Evolutionary conservation across 2,888 invertebrate species (phyloP).

Genomic region (Ctena decussata): DNA sequence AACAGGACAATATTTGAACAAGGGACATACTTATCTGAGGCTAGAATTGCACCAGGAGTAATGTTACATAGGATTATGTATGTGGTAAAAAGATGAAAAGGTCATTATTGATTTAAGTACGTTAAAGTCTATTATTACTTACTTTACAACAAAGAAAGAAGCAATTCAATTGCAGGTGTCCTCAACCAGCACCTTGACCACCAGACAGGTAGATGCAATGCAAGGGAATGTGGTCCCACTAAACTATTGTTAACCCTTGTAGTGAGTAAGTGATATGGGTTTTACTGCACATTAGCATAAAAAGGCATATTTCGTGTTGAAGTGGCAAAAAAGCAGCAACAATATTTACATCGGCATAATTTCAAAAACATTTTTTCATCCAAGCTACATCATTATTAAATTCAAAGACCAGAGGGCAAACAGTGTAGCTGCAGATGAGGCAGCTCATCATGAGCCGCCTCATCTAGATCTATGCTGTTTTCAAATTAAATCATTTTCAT

Average conservation of each 20-base stretch:
- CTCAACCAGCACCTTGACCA: not conserved
- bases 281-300: too few relatives aligned
- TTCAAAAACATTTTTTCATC: too few relatives aligned
- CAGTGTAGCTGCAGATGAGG: too few relatives aligned
- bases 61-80: not conserved
- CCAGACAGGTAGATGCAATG: not conserved
- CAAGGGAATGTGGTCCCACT: not conserved
- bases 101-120: conserved; percentile 8
- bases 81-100: conserved; percentile 10
- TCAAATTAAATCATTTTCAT: too few relatives aligned
- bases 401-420: too few relatives aligned
- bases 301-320: too few relatives aligned
- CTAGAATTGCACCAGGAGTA: not conserved
- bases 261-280: too few relatives aligned
- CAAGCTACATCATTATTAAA: too few relatives aligned
- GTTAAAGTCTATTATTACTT: conserved; percentile 14
- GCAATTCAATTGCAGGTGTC: conserved; percentile 5
- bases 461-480: too few relatives aligned
- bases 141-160: not conserved
- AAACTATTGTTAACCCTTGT: not conserved
- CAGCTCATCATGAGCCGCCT: too few relatives aligned
- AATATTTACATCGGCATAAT: too few relatives aligned
- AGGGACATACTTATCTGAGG: not conserved
- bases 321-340: too few relatives aligned
- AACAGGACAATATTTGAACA: conserved; percentile 9